Evolutionary conservation across 2,113 vertebrate genomes (phyloP), one percentile per base, ranked within the genome.

Genomic region (Terrapene triunguis): DNA sequence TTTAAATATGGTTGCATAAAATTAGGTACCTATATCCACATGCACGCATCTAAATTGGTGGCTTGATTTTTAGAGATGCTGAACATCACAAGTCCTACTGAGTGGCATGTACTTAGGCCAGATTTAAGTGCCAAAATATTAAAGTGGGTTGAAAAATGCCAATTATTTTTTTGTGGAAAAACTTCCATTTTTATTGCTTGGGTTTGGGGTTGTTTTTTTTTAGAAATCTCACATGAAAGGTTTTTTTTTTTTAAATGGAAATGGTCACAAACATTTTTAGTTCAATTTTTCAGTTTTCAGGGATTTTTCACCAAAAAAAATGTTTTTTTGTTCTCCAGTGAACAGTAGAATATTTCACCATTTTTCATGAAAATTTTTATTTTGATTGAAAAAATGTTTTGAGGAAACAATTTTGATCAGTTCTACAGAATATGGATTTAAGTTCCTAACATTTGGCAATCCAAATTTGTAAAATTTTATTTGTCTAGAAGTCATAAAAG

Each of bases 61-160:
- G 1, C 0, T 1, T 44, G 11, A 44, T 44, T 42, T 74, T 44
- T 24, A 38, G n/a, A 42, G 22, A 22, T 74, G 22, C 22, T 47
- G 17, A 69, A 69, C 8, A 69, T 2, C 4, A 5, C 6, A 78
- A 47, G 38, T 27, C 42, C 24, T 47, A 78, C 25, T 47, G 25
- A 47, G 13, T 78, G 38, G 6, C 6, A 25, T 72, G 3, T 5
- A 1, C 4, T 11, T 87, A 89, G 62, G 9, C 7, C 13, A 72
- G 9, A 78, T 81, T 79, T 85, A 74, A 90, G 54, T 22, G 47
- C 1, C 22, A 24, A 11, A 0, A 72, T 9, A n/a, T 35, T 13
- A 78, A 83, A 95, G 38, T 22, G 78, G 6, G 19, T 13, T 44
- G 35, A 85, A 78, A 87, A 1, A 2, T 54, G 22, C n/a, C 47